Evolutionary conservation across 2,113 vertebrate genomes (phyloP).

Genomic region (Gasterosteus aculeatus): DNA sequence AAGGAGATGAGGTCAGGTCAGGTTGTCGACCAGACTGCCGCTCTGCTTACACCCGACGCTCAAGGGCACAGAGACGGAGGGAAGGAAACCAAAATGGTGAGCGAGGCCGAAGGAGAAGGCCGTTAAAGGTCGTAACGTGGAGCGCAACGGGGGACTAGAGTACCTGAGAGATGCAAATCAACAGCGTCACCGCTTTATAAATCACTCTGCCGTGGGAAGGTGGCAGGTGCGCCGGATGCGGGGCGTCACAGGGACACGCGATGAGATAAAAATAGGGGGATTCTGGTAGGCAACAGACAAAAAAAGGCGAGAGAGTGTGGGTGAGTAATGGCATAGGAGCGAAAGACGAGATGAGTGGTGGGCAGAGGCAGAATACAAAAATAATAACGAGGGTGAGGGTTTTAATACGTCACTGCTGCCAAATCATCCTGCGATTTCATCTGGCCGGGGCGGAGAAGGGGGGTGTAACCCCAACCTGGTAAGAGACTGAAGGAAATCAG

Average conservation of each 20-base stretch:
- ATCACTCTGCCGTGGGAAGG: constrained; percentile 1
- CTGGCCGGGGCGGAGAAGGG: constrained; percentile 27
- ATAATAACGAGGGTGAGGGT: neutral
- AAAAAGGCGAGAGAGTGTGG: neutral
- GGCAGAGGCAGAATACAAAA: constrained; percentile 13
- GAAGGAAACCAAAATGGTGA: constrained; percentile 33
- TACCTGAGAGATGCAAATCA: constrained; percentile 33
- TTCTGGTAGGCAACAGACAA: constrained; percentile 16
- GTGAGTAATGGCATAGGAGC: constrained; percentile 50
- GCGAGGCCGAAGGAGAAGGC: constrained; percentile 24
- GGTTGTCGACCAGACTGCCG: constrained; percentile 58
- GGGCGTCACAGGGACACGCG: constrained; percentile 7
- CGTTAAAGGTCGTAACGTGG: constrained; percentile 29
- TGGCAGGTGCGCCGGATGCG: neutral
- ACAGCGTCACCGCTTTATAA: constrained; percentile 18
- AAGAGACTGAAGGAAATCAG: constrained; percentile 25
- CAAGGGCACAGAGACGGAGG: constrained; percentile 51
- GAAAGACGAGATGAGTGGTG: constrained; percentile 32
- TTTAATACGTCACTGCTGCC: constrained; percentile 42
- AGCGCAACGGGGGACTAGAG: neutral
- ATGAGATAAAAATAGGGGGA: constrained; percentile 19
- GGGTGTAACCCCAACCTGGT: constrained; percentile 34
- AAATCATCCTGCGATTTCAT: constrained; percentile 76
- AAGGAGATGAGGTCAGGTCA: constrained; percentile 51
- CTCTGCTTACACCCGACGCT: constrained; percentile 48